These are phyloP conservation scores for Orbicella faveolata DNA, from an alignment of 64 coral and sea anemone genomes.

Conservation along the genomic window DNA sequence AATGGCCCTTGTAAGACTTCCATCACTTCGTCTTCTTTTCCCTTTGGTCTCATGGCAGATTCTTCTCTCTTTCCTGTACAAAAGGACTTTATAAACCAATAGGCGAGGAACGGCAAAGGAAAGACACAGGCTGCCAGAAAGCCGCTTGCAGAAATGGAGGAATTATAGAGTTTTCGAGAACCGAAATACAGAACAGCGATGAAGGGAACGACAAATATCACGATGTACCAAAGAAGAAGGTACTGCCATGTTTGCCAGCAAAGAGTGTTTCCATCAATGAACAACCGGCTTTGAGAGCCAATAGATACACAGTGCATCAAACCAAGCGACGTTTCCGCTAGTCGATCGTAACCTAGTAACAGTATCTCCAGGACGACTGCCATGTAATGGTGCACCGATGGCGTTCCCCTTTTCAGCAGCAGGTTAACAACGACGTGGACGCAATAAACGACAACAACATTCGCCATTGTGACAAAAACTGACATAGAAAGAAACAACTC, in stretches of 20 bases:
- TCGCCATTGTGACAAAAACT: conserved; percentile 48
- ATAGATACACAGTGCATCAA: conserved; percentile 56
- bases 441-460: conserved; percentile 16
- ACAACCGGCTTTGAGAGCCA: conserved; percentile 17
- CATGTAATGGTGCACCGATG: conserved; percentile 25
- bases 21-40: conserved; percentile 9
- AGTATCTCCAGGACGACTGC: conserved; percentile 69
- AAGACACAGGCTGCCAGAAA: conserved; percentile 69
- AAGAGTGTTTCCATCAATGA: conserved; percentile 54
- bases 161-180: conserved; percentile 23
- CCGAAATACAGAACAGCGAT: conserved; percentile 57
- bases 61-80: background rate
- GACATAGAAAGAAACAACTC: conserved; percentile 49
- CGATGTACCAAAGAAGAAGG: conserved; percentile 49
- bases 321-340: conserved; percentile 58
- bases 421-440: background rate
- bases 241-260: conserved; percentile 86
- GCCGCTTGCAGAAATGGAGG: conserved; percentile 2
- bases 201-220: conserved; percentile 67
- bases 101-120: conserved; percentile 67
- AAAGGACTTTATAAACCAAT: conserved; percentile 46
- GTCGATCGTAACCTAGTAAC: conserved; percentile 66
- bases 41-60: background rate
- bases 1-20: conserved; percentile 63
- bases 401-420: conserved; percentile 6